These are phyloP conservation scores for Protomyctophum bolini DNA, from an alignment of 2,113 vertebrate species.

Conservation along the genomic window DNA sequence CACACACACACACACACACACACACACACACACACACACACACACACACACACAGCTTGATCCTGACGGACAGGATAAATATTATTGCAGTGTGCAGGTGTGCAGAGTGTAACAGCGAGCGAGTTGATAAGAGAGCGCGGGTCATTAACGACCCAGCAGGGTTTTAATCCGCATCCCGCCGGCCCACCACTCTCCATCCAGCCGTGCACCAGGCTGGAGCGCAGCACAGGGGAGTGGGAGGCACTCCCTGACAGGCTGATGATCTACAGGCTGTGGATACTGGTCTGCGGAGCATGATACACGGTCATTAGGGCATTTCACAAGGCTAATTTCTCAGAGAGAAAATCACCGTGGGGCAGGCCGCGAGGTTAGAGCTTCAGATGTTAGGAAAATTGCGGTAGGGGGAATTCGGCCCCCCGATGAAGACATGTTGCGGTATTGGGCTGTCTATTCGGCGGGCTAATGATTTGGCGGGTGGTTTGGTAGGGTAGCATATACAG, in stretches of 20 bases:
- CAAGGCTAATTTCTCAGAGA: constrained; percentile 13
- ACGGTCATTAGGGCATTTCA: constrained; percentile 44
- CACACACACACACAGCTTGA: constrained; percentile 13
- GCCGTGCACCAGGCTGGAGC: constrained; percentile 9
- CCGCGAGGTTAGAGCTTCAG: neutral
- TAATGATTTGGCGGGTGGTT: neutral
- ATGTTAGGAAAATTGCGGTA: constrained; percentile 15
- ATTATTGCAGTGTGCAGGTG: constrained; percentile 68
- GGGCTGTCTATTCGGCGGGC: constrained; percentile 17
- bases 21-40: constrained; percentile 3
- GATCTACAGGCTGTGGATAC: constrained; percentile 46
- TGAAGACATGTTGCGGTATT: constrained; percentile 17
- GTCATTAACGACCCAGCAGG: constrained; percentile 36
- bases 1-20: neutral
- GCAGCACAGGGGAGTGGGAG: constrained; percentile 29
- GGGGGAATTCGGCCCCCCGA: neutral
- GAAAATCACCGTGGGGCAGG: constrained; percentile 11
- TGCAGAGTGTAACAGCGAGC: constrained; percentile 49
- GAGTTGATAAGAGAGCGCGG: constrained; percentile 59
- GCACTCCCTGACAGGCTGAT: constrained; percentile 47
- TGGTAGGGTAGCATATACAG: neutral
- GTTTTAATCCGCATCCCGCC: constrained; percentile 20
- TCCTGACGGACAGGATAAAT: constrained; percentile 66
- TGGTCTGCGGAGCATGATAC: constrained; percentile 38
- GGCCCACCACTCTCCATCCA: constrained; percentile 19